A percentile compares a stretch with the other conserved stretches of the same genome.
Conservation (phyloP, 2,797 vertebrate genomes). For the Florisuga fusca region DNA sequence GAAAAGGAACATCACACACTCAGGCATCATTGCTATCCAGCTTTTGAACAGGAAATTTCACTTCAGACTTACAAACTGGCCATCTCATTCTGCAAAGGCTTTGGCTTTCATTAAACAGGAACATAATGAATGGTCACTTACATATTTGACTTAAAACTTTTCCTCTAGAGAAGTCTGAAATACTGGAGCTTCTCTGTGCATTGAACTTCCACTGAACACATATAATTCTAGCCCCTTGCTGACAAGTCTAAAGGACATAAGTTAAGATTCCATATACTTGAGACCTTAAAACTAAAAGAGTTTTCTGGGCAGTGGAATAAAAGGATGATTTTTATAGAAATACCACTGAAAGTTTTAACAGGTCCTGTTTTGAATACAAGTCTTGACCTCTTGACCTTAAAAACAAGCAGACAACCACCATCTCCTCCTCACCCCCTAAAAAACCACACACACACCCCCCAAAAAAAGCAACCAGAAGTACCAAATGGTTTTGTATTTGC, state of each 20-base stretch:
- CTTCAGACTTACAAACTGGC: neutral
- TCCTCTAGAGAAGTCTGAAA: neutral
- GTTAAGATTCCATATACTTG: neutral
- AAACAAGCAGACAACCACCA: neutral
- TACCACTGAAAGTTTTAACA: neutral
- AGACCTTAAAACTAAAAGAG: neutral
- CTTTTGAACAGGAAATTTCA: neutral
- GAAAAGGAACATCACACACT: neutral
- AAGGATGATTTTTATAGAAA: neutral
- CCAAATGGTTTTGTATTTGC: neutral
- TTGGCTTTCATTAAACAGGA: neutral
- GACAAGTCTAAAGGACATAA: neutral
- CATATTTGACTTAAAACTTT: neutral
- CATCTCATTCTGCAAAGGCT: neutral
- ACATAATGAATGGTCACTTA: neutral
- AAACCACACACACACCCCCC: neutral
- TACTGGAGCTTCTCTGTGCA: neutral
- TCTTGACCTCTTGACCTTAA: neutral
- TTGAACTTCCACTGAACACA: neutral
- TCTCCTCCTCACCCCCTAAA: accelerated
- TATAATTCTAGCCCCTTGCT: neutral
- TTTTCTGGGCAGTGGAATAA: neutral
- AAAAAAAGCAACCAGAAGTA: neutral
- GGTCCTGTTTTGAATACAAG: neutral
- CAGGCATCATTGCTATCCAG: neutral